Evolutionary conservation across 2,888 invertebrate genomes (phyloP), one percentile per base, ranked within the genome.

Genomic region (Mayetiola destructor): DNA sequence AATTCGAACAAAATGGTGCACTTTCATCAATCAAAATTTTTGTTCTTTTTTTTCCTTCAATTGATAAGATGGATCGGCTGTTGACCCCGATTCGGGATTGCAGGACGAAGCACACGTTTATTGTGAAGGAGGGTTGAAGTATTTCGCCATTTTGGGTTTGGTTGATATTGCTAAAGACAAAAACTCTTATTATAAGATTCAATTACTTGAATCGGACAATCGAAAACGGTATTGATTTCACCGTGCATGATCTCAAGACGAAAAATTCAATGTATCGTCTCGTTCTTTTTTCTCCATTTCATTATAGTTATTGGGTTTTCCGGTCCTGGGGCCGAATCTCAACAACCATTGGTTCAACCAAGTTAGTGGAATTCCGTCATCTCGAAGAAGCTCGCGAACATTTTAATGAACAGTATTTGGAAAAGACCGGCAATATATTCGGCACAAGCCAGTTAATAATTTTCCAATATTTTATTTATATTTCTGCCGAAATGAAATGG

Each of bases 151-250:
- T 0, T 78, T 97, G 4, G 86, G 88, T 12, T 72, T 84, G 61
- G 91, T 92, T 0, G 94, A 97, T 68, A 79, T 97, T 30, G 84
- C 88, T 61, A 77, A 76, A 1, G 87, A 89, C 62, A 88, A 85
- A 68, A 99, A 99, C 73, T 93, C 93, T 2, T 99, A 77, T 71
- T 99, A 97, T 74, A 97, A 96, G 68, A 64, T 99, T 56, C 97
- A 99, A 70, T 71, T 96, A 54, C 74, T 99, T 56, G 80, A 93
- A 67, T 73, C 82, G 3, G 91, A 95, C 66, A 71, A 67, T 20
- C 73, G 75, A 12, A 76, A n/a, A n/a, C n/a, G n/a, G n/a, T n/a
- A n/a, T n/a, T n/a, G n/a, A n/a, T n/a, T n/a, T n/a, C n/a, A n/a
- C n/a, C n/a, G n/a, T n/a, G n/a, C n/a, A n/a, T n/a, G n/a, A n/a